phyloP scores from a whole-genome alignment of 2,113 vertebrate species.

The Mustelus asterias region DNA sequence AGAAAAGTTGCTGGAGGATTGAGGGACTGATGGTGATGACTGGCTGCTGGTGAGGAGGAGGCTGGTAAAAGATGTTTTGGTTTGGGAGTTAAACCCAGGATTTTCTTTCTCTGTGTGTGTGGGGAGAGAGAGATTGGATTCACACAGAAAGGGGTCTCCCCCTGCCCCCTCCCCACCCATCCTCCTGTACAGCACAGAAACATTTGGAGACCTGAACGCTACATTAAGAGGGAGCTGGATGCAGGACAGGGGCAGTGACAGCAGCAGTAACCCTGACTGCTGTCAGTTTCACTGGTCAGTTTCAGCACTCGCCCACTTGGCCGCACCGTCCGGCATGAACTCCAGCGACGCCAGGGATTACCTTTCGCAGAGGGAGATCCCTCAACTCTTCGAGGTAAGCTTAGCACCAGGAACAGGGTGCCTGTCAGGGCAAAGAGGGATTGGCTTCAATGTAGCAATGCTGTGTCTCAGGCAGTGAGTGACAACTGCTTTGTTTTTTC shows the following conservation, averaged over 20 bases:
- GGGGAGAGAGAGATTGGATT: neutral
- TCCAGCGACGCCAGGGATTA: slow-evolving; percentile 50
- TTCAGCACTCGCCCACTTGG: neutral
- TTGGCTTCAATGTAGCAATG: neutral
- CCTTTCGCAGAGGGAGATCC: slow-evolving; percentile 49
- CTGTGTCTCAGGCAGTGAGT: too few species aligned
- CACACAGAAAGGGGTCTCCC: neutral
- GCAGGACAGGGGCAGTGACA: neutral
- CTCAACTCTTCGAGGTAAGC: slow-evolving; percentile 52
- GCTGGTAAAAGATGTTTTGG: neutral
- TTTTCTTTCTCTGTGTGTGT: neutral
- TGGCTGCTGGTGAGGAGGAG: too few species aligned
- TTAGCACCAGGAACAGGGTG: too few species aligned
- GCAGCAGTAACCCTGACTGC: neutral
- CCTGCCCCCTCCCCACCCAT: neutral
- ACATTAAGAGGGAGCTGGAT: neutral
- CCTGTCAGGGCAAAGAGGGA: too few species aligned
- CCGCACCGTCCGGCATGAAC: slow-evolving; percentile 44
- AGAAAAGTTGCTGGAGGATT: neutral
- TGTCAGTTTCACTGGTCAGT: neutral
- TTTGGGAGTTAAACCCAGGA: neutral
- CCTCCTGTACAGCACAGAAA: neutral
- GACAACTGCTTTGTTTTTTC: too few species aligned
- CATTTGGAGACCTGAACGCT: neutral
- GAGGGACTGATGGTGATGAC: neutral